A percentile compares a stretch with the other conserved stretches of the same genome.
These are phyloP conservation scores for Ametastegia equiseti DNA, from an alignment of 2,888 invertebrate genomes.

Conservation along the genomic window DNA sequence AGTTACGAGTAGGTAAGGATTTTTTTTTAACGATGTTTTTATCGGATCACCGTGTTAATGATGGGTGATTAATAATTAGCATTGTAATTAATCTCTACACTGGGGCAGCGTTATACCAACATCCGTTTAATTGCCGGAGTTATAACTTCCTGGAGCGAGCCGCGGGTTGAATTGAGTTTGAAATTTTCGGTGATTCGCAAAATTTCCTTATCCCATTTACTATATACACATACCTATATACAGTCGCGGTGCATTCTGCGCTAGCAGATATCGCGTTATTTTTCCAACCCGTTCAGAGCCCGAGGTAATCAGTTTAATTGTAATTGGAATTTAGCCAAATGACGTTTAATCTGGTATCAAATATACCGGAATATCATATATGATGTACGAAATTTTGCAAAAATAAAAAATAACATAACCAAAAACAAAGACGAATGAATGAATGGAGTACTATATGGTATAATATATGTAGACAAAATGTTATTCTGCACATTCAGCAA, in stretches of 20 bases:
- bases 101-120: not conserved
- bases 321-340: constrained; percentile 69
- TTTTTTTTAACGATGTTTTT: not conserved
- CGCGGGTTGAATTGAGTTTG: too few relatives aligned
- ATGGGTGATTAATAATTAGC: not conserved
- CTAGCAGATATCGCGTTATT: too few relatives aligned
- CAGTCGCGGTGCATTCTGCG: too few relatives aligned
- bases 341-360: constrained; percentile 62
- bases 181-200: too few relatives aligned
- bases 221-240: too few relatives aligned
- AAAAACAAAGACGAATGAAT: not conserved
- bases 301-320: constrained; percentile 68
- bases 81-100: not conserved
- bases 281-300: too few relatives aligned
- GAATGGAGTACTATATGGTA: too few relatives aligned
- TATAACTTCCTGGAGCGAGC: too few relatives aligned
- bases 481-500: too few relatives aligned
- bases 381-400: not conserved
- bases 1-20: too few relatives aligned
- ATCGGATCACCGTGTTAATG: not conserved
- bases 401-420: not conserved
- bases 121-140: not conserved
- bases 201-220: too few relatives aligned
- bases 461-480: too few relatives aligned
- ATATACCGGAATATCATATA: not conserved